Percentiles rank a stretch among this genome's conserved stretches.
Conservation (phyloP, 2,113 vertebrate genomes). For the Ifrita kowaldi region DNA sequence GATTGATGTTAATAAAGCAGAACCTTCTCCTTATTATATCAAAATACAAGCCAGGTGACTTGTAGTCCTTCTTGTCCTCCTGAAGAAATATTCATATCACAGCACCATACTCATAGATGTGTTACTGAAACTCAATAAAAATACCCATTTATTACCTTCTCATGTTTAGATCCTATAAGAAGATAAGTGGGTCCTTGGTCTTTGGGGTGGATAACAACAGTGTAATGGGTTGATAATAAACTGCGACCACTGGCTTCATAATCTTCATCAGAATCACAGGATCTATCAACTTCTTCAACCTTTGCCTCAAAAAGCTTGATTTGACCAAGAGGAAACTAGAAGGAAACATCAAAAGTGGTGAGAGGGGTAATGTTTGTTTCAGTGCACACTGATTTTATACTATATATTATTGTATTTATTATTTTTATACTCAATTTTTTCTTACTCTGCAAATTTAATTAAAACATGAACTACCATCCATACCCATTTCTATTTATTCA, state of each 20-base stretch:
- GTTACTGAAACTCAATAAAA: background rate
- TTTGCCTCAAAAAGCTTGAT: slow-evolving; percentile 91
- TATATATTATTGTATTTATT: background rate
- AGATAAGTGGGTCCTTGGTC: slow-evolving; percentile 91
- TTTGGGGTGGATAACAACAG: slow-evolving; percentile 85
- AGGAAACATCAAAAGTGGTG: slow-evolving; percentile 18
- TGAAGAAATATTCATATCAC: background rate
- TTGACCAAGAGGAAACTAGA: slow-evolving; percentile 94
- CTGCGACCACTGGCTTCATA: slow-evolving; percentile 81
- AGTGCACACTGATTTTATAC: background rate
- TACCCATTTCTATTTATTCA: background rate
- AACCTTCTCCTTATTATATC: background rate
- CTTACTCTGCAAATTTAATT: background rate
- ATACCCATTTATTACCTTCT: slow-evolving; percentile 79
- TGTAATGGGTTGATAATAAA: slow-evolving; percentile 80
- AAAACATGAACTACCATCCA: background rate
- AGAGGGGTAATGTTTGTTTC: background rate
- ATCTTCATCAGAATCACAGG: slow-evolving; percentile 86
- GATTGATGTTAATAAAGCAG: background rate
- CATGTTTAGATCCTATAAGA: slow-evolving; percentile 86
- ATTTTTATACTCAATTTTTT: background rate
- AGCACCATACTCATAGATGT: background rate
- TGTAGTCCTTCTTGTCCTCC: background rate
- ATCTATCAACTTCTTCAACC: slow-evolving; percentile 91
- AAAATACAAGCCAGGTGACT: background rate